These are phyloP conservation scores for Stenolophus ochropezus DNA, from an alignment of 2,888 invertebrate species.

Conservation along the genomic window DNA sequence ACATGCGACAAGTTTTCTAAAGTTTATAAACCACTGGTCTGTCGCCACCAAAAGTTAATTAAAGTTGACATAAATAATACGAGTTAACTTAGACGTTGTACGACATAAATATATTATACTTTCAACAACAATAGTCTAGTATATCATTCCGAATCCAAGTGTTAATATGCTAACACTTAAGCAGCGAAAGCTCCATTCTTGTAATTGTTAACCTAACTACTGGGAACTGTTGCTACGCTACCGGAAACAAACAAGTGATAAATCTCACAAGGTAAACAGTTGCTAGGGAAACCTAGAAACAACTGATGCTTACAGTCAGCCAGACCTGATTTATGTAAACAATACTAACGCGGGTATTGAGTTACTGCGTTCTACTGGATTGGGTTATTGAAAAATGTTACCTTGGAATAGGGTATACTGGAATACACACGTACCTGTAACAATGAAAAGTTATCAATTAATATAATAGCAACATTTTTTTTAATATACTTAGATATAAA, in stretches of 20 bases:
- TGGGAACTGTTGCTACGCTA: conserved; percentile 36
- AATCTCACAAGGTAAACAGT: conserved; percentile 38
- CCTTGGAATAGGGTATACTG: neutral
- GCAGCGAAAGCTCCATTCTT: neutral
- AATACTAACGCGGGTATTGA: neutral
- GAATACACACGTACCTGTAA: neutral
- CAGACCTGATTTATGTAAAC: neutral
- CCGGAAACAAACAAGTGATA: conserved; percentile 57
- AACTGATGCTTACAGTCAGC: neutral
- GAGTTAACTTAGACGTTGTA: too few relatives aligned
- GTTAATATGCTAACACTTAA: neutral
- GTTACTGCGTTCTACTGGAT: neutral
- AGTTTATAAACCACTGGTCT: too few relatives aligned
- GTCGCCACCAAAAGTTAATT: too few relatives aligned
- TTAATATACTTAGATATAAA: too few relatives aligned
- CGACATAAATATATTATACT: too few relatives aligned
- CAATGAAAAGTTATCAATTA: neutral
- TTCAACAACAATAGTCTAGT: too few relatives aligned
- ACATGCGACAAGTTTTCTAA: too few relatives aligned
- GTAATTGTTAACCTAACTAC: neutral
- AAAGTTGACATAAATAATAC: too few relatives aligned
- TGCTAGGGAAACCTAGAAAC: neutral
- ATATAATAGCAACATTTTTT: neutral
- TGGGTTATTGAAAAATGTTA: neutral
- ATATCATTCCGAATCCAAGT: neutral